Base-by-base conservation (phyloP, 2,113 vertebrate genomes). In the Glaucomys volans region DNA sequence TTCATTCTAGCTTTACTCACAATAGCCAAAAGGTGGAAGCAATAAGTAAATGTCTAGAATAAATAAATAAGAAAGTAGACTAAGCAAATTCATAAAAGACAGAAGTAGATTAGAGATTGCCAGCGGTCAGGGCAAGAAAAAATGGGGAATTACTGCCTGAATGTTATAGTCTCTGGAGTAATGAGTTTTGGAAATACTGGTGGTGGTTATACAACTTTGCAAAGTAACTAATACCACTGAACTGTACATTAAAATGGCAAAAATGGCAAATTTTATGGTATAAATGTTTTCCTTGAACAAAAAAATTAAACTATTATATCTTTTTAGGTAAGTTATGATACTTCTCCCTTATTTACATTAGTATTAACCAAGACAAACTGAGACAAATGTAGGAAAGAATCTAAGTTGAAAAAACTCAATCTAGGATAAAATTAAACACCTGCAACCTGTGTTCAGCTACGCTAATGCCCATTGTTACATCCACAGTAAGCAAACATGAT, bases 401-500 rank as follows among this genome's bases (percentile, higher is more conserved):
- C 28, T 72, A 90, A 72, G 47, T 52, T 57, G 8, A 66, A 86
- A 72, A 90, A 83, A 67, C 10, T 71, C n/a, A 42, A 26, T 71
- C 67, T 82, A n/a, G 47, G 44, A 87, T 52, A 88, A 92, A 96
- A 57, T 77, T 71, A 82, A 91, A 67, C 44, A 72, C 37, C 30
- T 3, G 30, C 32, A 74, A 40, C 24, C 69, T 82, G 37, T 66
- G 44, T 90, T 67, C 75, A 35, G 44, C 69, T n/a, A 40, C 24
- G 20, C 52, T n/a, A 44, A 79, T 1, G 14, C n/a, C 54, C 10
- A 40, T 1, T 11, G 20, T 28, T 69, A 2, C 57, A 32, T 28
- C 75, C 32, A 22, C 5, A 1, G 37, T 47, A 42, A 71, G 42
- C 24, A 44, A 72, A 64, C 37, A 40, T 0, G 40, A 75, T 28